A percentile compares a stretch with the other conserved stretches of the same genome.
phyloP scores from a whole-genome alignment of 2,888 invertebrate species.

The Trachelus tabidus region DNA sequence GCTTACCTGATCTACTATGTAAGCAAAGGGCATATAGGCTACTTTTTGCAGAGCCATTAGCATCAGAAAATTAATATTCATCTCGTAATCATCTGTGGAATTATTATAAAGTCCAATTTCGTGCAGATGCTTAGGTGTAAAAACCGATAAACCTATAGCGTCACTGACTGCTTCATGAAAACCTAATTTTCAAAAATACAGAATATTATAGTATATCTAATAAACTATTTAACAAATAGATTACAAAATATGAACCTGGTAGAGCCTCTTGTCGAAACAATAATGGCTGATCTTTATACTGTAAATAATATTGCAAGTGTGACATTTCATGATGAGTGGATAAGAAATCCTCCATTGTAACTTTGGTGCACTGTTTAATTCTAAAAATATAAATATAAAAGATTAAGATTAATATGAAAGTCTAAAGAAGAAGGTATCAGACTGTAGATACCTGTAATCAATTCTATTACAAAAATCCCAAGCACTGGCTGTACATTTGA shows the following conservation, averaged over 20 bases:
- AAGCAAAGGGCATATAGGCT: constrained; percentile 82
- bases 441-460: constrained; percentile 77
- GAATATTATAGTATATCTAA: neutral
- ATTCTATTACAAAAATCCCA: constrained; percentile 89
- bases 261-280: constrained; percentile 85
- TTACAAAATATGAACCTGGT: constrained; percentile 71
- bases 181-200: constrained; percentile 66
- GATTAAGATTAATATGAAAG: neutral
- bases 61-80: constrained; percentile 82
- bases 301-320: constrained; percentile 83
- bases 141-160: constrained; percentile 80
- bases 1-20: constrained; percentile 80
- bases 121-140: constrained; percentile 81
- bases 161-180: constrained; percentile 90
- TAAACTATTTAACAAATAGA: neutral
- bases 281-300: constrained; percentile 80
- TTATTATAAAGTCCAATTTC: constrained; percentile 79
- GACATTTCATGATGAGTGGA: constrained; percentile 88
- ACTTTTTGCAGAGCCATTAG: constrained; percentile 83
- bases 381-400: constrained; percentile 62
- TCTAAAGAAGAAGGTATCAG: constrained; percentile 8
- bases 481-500: constrained; percentile 81
- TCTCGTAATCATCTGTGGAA: constrained; percentile 74
- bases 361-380: constrained; percentile 85
- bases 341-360: constrained; percentile 80